Evolutionary conservation across 2,113 vertebrate species (phyloP).

Genomic region (Melanostigma gelatinosum): DNA sequence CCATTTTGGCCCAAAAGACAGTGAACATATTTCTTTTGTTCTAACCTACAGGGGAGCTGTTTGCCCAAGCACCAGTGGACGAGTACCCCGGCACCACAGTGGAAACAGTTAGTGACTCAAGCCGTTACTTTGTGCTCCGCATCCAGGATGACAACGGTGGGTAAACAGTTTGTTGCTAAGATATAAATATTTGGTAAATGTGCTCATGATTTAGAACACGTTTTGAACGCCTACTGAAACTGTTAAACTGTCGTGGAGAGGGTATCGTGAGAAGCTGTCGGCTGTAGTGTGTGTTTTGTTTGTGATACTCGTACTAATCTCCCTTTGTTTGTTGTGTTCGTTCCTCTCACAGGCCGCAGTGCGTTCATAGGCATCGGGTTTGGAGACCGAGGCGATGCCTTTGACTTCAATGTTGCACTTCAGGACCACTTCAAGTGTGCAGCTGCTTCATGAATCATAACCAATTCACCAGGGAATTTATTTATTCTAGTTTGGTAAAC

Average conservation of each 20-base stretch:
- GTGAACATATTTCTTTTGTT: slow-evolving; percentile 18
- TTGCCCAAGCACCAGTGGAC: slow-evolving; percentile 92
- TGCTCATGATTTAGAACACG: slow-evolving; percentile 1
- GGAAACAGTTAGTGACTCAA: slow-evolving; percentile 94
- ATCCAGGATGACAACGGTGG: slow-evolving; percentile 94
- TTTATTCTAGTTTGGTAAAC: neutral
- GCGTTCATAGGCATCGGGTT: slow-evolving; percentile 98
- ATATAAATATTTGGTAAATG: slow-evolving; percentile 30
- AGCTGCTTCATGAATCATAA: neutral
- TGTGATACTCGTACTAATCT: neutral
- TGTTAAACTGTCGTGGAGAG: neutral
- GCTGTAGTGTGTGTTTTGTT: neutral
- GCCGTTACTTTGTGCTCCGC: slow-evolving; percentile 94
- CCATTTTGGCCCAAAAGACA: neutral
- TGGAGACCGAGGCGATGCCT: slow-evolving; percentile 94
- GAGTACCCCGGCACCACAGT: slow-evolving; percentile 91
- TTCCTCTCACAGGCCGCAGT: slow-evolving; percentile 86
- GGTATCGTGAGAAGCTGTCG: neutral
- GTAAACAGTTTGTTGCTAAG: slow-evolving; percentile 50
- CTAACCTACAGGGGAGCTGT: slow-evolving; percentile 88
- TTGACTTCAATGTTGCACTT: slow-evolving; percentile 97
- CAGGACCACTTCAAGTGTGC: slow-evolving; percentile 99
- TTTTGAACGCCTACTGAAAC: slow-evolving; percentile 5
- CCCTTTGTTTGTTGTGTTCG: neutral
- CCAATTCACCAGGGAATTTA: neutral